Conservation (phyloP, 2,113 vertebrate species). For the Podilymbus podiceps region DNA sequence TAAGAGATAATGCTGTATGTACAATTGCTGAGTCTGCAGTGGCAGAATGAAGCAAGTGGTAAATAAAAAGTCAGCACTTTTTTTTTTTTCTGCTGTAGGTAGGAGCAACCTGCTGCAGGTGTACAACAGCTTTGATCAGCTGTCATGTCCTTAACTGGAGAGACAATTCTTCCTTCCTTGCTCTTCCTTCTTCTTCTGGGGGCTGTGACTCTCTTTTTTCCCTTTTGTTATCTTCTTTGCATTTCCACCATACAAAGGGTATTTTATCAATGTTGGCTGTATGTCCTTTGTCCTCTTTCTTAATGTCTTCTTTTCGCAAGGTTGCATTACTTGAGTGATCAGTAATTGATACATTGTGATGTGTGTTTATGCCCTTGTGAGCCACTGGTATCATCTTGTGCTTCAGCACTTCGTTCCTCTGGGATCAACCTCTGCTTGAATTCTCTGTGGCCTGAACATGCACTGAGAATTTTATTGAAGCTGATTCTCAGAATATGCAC, state of each 20-base stretch:
- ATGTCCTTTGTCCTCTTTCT: neutral
- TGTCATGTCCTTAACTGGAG: neutral
- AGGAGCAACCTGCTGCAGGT: neutral
- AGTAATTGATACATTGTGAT: neutral
- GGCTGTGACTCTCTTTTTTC: neutral
- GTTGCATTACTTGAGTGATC: neutral
- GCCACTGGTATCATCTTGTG: neutral
- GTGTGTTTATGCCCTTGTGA: neutral
- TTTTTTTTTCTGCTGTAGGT: neutral
- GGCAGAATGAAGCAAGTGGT: neutral
- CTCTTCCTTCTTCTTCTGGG: neutral
- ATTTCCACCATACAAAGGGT: neutral
- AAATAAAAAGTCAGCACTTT: neutral
- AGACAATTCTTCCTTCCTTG: neutral
- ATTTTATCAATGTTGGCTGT: neutral
- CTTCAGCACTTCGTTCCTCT: accelerated
- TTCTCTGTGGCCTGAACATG: neutral
- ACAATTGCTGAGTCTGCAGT: constrained; percentile 1
- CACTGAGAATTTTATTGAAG: neutral
- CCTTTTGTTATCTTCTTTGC: neutral
- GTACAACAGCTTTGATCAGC: neutral
- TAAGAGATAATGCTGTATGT: neutral
- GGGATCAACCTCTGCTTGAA: neutral
- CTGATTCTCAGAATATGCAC: neutral
- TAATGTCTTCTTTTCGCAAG: neutral